phyloP scores from a whole-genome alignment of 2,888 invertebrate genomes.

The Chymomyza fuscimana region DNA sequence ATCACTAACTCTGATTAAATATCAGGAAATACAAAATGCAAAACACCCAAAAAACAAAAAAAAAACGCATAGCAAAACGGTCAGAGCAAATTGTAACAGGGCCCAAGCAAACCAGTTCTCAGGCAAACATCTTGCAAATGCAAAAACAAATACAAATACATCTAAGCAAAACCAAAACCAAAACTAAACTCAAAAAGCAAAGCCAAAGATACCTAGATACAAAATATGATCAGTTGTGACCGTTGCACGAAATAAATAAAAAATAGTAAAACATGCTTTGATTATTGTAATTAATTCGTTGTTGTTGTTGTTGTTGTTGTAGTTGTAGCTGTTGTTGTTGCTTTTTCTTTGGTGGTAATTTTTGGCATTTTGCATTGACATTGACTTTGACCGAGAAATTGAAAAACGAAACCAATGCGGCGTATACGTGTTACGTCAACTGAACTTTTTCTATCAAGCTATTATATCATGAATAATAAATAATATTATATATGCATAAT shows the following conservation, averaged over 20 bases:
- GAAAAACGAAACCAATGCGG: conserved; percentile 60
- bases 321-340: conserved; percentile 1
- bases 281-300: conserved; percentile 17
- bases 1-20: conserved; percentile 53
- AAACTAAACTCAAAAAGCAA: background rate
- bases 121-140: conserved; percentile 17
- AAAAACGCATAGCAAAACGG: conserved; percentile 1
- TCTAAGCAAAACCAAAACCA: background rate
- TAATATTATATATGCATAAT: too few relatives aligned
- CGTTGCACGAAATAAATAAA: conserved; percentile 46
- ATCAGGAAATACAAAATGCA: conserved; percentile 70
- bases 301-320: conserved; percentile 28
- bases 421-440: conserved; percentile 38
- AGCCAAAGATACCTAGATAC: background rate
- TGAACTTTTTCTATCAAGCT: background rate
- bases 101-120: conserved; percentile 50
- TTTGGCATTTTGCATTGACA: conserved; percentile 70
- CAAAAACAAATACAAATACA: background rate
- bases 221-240: conserved; percentile 54
- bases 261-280: background rate
- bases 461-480: too few relatives aligned
- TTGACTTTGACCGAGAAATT: conserved; percentile 76
- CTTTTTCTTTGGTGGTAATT: background rate
- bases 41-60: conserved; percentile 43
- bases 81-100: conserved; percentile 4